phyloP scores from a whole-genome alignment of 30 jellyfish, hydroid and myxozoan genomes.

The Sanderia malayensis region DNA sequence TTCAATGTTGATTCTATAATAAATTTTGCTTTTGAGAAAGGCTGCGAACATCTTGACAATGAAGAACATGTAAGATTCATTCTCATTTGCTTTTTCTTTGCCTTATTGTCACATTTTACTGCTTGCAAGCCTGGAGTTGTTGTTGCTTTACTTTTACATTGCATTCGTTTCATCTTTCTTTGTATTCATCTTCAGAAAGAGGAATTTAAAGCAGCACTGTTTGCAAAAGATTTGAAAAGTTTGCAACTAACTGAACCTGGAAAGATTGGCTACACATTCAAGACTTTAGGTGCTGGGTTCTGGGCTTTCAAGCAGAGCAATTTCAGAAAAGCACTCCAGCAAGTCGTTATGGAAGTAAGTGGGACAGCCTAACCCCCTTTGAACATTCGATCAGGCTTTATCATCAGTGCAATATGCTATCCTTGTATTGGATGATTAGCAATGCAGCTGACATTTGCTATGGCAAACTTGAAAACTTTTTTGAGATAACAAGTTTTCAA shows the following conservation, averaged over 20 bases:
- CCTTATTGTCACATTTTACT: too few relatives aligned
- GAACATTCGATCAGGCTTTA: too few relatives aligned
- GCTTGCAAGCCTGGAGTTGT: too few relatives aligned
- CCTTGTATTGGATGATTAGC: too few relatives aligned
- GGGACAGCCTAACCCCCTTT: too few relatives aligned
- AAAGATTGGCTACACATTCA: conserved; percentile 80
- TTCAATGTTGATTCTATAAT: conserved; percentile 39
- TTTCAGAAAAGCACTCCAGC: conserved; percentile 56
- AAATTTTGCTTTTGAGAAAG: conserved; percentile 30
- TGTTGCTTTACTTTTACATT: too few relatives aligned
- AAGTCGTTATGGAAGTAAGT: conserved; percentile 68
- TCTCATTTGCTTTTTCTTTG: too few relatives aligned
- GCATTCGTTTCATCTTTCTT: too few relatives aligned
- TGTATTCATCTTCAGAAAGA: conserved; percentile 44
- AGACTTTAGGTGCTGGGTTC: conserved; percentile 84
- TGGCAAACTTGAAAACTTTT: too few relatives aligned
- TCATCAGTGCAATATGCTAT: too few relatives aligned
- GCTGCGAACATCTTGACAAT: conserved; percentile 27
- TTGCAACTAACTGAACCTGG: conserved; percentile 45
- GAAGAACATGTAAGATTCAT: conserved; percentile 54
- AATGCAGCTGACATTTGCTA: too few relatives aligned
- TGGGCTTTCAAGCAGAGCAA: conserved; percentile 78
- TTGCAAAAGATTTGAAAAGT: conserved; percentile 36
- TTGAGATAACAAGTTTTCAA: too few relatives aligned
- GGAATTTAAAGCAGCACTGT: conserved; percentile 64